Evolutionary conservation across 2,113 vertebrate genomes (phyloP), one percentile per base, ranked within the genome.

Genomic region (Semnornis frantzii): DNA sequence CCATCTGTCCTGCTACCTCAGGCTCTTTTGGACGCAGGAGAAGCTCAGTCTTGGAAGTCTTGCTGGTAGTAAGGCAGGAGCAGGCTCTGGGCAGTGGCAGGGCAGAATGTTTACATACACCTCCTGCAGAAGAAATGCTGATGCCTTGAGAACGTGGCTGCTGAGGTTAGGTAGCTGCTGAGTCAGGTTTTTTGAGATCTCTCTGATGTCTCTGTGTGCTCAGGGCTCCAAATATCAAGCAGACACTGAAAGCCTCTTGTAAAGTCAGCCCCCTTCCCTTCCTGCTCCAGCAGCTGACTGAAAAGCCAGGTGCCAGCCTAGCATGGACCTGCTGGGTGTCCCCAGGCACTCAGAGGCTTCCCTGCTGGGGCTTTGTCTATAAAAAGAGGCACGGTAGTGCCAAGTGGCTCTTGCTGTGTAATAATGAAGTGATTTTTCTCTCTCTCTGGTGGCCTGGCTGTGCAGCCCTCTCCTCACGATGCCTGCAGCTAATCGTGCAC

Each of bases 401-500:
- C 54, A 55, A 9, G 68, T 46, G 0, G 10, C 30, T 72, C 16
- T 85, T 88, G 17, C 37, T 42, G 15, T 71, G 24, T 73, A 85
- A 63, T 88, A 78, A 94, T 31, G 3, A 6, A 5, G 17, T 33
- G 58, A 1, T 84, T 89, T 92, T 69, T 95, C 78, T 92, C 52
- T 94, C 46, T 73, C 78, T 82, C 42, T 93, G 31, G 52, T 3
- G 2, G 63, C 37, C 20, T 89, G 88, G 39, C 42, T 94, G 64
- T 95, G 10, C 83, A 99, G 99, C 99, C 20, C 98, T 99, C 57
- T 99, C 98, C 8, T 99, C 99, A 12, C 98, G 99, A 86, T 99
- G 99, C 97, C 98, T 99, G 57, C 99, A 99, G 98, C 98, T 99
- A 87, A 99, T 99, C 10, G 98, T 99, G 90, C 98, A 99, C 97